Conservation (phyloP, 2,113 vertebrate genomes). For the Hypocryptadius cinnamomeus region DNA sequence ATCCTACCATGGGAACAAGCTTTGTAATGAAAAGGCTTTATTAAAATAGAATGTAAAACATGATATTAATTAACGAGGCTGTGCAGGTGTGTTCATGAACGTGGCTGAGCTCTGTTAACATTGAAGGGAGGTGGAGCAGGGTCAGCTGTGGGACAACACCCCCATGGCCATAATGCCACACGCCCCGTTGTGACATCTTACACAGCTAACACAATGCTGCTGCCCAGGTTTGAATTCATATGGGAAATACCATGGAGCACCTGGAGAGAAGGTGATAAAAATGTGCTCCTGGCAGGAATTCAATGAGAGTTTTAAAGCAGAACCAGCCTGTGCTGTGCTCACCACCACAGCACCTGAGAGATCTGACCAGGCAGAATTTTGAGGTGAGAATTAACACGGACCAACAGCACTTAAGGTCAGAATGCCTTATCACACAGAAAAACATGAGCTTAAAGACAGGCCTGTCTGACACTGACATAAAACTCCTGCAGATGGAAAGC, state of each 20-base stretch:
- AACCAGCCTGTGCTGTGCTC: neutral
- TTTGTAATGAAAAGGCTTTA: slow-evolving; percentile 19
- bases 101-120: accelerated
- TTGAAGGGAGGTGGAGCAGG: neutral
- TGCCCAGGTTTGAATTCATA: neutral
- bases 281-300: neutral
- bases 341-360: neutral
- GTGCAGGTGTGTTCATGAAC: neutral
- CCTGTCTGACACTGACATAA: neutral
- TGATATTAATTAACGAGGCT: neutral
- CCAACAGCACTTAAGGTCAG: neutral
- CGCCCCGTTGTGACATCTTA: neutral
- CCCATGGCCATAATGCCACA: accelerated
- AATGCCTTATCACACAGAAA: neutral
- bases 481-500: neutral
- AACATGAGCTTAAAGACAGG: neutral
- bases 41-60: slow-evolving; percentile 28
- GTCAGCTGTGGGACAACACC: neutral
- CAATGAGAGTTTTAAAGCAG: neutral
- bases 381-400: neutral
- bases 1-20: slow-evolving; percentile 10
- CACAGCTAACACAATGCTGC: neutral
- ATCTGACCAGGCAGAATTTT: neutral
- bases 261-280: neutral
- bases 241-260: neutral